These are phyloP conservation scores for Athalia cordata DNA, from an alignment of 2,888 invertebrate genomes.

Conservation along the genomic window DNA sequence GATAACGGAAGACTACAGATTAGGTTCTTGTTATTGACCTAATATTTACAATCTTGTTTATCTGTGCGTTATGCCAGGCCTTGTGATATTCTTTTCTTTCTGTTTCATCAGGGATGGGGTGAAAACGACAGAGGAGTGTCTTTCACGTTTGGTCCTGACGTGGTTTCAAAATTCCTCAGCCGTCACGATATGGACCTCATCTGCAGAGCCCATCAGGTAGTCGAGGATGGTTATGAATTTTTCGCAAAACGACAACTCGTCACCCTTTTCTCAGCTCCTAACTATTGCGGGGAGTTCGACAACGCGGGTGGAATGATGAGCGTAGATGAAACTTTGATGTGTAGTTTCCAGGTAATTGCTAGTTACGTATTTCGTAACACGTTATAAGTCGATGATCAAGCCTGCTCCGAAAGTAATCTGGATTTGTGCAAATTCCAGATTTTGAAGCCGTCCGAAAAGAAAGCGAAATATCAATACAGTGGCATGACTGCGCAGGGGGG, in stretches of 20 bases:
- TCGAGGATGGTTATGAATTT: conserved; percentile 99
- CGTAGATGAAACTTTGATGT: conserved; percentile 99
- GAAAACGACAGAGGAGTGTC: conserved; percentile 99
- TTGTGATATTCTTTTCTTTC: neutral
- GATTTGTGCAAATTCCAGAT: conserved; percentile 80
- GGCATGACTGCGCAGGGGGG: conserved; percentile 85
- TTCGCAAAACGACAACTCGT: conserved; percentile 99
- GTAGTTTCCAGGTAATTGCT: conserved; percentile 94
- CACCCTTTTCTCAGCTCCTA: conserved; percentile 98
- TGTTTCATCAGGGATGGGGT: conserved; percentile 84
- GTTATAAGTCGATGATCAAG: neutral
- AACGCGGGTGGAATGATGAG: conserved; percentile 99
- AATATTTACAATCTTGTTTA: neutral
- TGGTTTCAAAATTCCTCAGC: conserved; percentile 96
- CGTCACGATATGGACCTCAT: conserved; percentile 98
- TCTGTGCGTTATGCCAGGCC: neutral
- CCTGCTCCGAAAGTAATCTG: neutral
- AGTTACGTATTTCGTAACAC: neutral
- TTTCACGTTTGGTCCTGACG: conserved; percentile 98
- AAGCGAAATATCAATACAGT: conserved; percentile 98
- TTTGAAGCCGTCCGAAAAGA: conserved; percentile 99
- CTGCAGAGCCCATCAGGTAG: conserved; percentile 96
- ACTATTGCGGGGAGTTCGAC: conserved; percentile 98
- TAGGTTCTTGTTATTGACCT: neutral
- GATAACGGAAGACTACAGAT: neutral